Base-by-base conservation (phyloP, 2,113 vertebrate genomes). In the Aviceda subcristata region DNA sequence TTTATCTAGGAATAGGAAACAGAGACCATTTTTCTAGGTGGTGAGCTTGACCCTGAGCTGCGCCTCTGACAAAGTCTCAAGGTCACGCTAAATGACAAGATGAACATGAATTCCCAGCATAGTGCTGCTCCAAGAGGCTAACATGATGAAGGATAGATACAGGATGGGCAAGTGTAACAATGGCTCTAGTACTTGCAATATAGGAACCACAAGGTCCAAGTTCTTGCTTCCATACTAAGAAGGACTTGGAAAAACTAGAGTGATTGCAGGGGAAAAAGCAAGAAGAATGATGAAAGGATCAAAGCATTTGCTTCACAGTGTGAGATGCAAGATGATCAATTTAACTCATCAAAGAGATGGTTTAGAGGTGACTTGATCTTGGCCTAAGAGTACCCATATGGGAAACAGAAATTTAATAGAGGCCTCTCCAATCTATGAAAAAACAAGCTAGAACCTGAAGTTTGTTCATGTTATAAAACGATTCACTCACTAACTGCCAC, bases 321-420 rank as follows among this genome's bases (percentile, higher is more conserved):
- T 87, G 76, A 90, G 77, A 91, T 26, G 48, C 76, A 92, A 92
- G 39, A 78, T 71, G 68, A 74, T 91, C 94, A 62, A 86, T 67
- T 85, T 88, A 93, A 68, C 30, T 94, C 72, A 86, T 93, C 89
- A 96, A 89, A 91, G 84, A 84, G 73, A 77, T 34, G 38, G 51
- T 81, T 89, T 95, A 86, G 64, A 91, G 79, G 68, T 84, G 73
- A 77, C 80, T 81, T 89, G 80, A 82, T 75, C 89, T 81, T 56
- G 68, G 51, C 22, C 77, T 81, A 15, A 10, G 60, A 86, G 75
- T 57, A 72, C 4, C 59, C 63, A 76, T 73, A 88, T 45, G 78
- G 62, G 80, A 95, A 91, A 89, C 29, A 85, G n/a, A 59, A 95
- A 91, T 92, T 55, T 81, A 71, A 81, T 19, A 75, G 45, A 80